Percentiles rank a stretch among this genome's conserved stretches.
Evolutionary conservation across 2,113 vertebrate species (phyloP).

Genomic region (Colistium nudipinnis): DNA sequence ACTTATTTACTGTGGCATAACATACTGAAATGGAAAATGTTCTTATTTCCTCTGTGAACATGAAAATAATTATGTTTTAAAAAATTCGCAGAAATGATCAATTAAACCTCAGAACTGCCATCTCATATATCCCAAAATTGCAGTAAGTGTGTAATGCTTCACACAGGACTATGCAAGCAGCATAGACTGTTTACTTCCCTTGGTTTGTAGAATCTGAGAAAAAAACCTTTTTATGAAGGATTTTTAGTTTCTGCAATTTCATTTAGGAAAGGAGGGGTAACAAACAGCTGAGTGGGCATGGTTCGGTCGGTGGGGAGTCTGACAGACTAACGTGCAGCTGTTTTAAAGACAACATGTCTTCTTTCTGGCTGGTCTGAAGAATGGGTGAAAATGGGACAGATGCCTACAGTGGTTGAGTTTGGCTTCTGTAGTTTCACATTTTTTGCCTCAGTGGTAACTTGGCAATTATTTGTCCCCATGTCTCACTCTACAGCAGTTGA

Average conservation of each 20-base stretch:
- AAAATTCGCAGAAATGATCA: no score
- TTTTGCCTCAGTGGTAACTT: slow-evolving; percentile 1
- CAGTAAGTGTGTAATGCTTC: no score
- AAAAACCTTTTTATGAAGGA: no score
- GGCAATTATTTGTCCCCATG: no score
- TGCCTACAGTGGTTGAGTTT: background rate
- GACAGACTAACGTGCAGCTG: slow-evolving; percentile 23
- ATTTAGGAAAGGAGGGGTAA: background rate
- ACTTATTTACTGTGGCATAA: no score
- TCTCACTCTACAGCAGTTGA: no score
- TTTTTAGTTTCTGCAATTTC: background rate
- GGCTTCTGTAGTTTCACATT: background rate
- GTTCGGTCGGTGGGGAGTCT: slow-evolving; percentile 1
- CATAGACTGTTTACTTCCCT: background rate
- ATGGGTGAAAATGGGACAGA: background rate
- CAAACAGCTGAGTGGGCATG: slow-evolving; percentile 23
- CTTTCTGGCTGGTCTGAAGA: background rate
- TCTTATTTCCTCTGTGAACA: no score
- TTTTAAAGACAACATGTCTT: slow-evolving; percentile 20
- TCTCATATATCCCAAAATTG: no score
- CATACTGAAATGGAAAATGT: no score
- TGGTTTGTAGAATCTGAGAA: background rate
- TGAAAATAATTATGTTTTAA: no score
- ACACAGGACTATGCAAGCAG: no score
- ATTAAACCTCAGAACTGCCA: no score